These are phyloP conservation scores for Bagarius yarrelli DNA, from an alignment of 2,113 vertebrate species.

Conservation along the genomic window DNA sequence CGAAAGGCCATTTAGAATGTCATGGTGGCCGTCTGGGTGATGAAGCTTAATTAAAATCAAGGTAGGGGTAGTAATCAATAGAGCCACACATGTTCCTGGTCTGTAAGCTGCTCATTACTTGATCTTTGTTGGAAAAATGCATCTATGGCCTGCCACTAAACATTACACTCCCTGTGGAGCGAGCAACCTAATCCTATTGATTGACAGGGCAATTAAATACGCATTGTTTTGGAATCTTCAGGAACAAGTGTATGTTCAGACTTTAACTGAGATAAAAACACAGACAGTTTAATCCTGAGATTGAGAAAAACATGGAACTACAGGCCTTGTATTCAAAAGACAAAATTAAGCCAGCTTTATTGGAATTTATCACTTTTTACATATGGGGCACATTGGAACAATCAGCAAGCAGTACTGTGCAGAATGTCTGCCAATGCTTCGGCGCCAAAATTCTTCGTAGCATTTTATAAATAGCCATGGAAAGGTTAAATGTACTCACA, in stretches of 20 bases:
- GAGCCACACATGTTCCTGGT: neutral
- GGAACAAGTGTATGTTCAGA: neutral
- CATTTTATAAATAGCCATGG: neutral
- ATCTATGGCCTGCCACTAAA: neutral
- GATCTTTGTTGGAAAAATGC: conserved; percentile 13
- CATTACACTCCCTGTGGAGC: conserved; percentile 1
- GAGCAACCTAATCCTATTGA: conserved; percentile 15
- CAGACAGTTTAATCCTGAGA: conserved; percentile 7
- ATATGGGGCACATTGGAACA: neutral
- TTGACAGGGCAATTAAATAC: conserved; percentile 18
- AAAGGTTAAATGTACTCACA: conserved; percentile 74
- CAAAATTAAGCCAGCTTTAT: neutral
- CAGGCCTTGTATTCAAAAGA: neutral
- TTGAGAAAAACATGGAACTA: neutral
- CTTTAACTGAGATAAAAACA: conserved; percentile 7
- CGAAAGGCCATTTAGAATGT: conserved; percentile 27
- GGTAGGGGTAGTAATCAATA: conserved; percentile 24
- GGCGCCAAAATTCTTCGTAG: neutral
- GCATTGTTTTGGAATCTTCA: conserved; percentile 1
- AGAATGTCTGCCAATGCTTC: neutral
- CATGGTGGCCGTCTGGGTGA: neutral
- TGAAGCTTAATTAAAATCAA: conserved; percentile 37
- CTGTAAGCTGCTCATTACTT: conserved; percentile 24
- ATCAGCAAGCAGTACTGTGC: neutral
- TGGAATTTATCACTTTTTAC: neutral